Evolutionary conservation across 1,140 invertebrate species (phyloP), one percentile per base, ranked within the genome.

Genomic region (Drosophila nikananu): DNA sequence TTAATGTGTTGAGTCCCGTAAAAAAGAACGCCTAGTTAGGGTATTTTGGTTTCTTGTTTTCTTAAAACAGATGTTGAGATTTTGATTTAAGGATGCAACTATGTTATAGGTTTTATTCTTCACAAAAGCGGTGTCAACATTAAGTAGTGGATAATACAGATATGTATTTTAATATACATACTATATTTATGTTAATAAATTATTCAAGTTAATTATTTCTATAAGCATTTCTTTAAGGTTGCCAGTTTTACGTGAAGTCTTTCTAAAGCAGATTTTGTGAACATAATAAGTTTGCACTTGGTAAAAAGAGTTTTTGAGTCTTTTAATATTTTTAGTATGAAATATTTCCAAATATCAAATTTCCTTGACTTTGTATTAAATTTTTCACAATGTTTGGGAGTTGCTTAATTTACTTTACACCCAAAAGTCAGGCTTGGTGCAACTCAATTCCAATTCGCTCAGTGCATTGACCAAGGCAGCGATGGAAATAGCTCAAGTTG

Each of bases 401-500:
- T 44, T 23, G 21, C 21, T 27, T n/a, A 27, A 10, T n/a, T 27
- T 6, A 12, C 13, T 15, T 15, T 15, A 6, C 5, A 39, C 15
- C 8, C 17, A 42, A 42, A 19, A 9, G 35, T 1, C 1, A 15
- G 9, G 6, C 6, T n/a, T 51, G 30, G 17, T n/a, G n/a, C n/a
- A n/a, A n/a, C n/a, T 32, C 25, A 12, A 13, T 12, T 49, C 23
- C 2, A 0, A 2, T 57, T 57, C 35, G 19, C 54, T 17, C 54
- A 23, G 54, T 57, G 54, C 54, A 25, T 15, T 17, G 52, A 17
- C 32, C 21, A 13, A 10, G 32, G 19, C 52, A 12, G 52, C 52
- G 21, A 5, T 55, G 63, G 17, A 54, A 68, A 67, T 37, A 71
- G n/a, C 32, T 42, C 35, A 68, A 52, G 19, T 68, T 55, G 39